Conservation (phyloP, 2,797 vertebrate species). For the Gastrophryne carolinensis region DNA sequence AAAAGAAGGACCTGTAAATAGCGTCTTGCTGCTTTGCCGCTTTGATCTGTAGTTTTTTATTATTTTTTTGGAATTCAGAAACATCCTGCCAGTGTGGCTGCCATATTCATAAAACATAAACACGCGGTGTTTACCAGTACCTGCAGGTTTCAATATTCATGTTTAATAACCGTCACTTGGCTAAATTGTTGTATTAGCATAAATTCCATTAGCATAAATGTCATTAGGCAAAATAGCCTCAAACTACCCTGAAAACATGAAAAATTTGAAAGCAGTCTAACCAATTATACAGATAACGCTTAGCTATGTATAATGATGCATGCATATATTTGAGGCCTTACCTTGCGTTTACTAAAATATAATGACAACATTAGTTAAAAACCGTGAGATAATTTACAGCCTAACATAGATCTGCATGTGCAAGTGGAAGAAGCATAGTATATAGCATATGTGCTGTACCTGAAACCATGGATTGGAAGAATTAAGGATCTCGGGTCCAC, state of each 20-base stretch:
- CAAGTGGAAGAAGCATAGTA: too few species aligned
- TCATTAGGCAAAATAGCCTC: constrained; percentile 47
- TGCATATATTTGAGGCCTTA: constrained; percentile 17
- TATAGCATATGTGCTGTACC: too few species aligned
- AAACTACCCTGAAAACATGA: constrained; percentile 45
- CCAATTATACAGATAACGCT: constrained; percentile 33
- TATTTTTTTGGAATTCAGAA: background rate
- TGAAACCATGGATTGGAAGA: too few species aligned
- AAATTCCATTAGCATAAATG: constrained; percentile 35
- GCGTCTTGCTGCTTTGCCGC: background rate
- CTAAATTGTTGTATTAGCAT: constrained; percentile 43
- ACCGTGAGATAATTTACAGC: too few species aligned
- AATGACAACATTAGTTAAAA: background rate
- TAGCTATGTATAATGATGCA: constrained; percentile 18
- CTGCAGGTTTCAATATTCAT: constrained; percentile 50
- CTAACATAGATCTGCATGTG: too few species aligned
- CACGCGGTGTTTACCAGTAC: constrained; percentile 46
- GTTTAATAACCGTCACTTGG: constrained; percentile 42
- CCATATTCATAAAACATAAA: constrained; percentile 16
- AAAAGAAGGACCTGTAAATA: background rate
- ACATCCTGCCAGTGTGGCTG: background rate
- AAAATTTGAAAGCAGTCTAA: constrained; percentile 28
- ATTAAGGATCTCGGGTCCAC: too few species aligned
- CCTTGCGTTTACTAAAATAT: constrained; percentile 1
- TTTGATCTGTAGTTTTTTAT: too few species aligned